Percentiles rank a stretch among this genome's conserved stretches.
phyloP scores from a whole-genome alignment of 2,797 vertebrate genomes.

The Neosilurus mollespiculum region DNA sequence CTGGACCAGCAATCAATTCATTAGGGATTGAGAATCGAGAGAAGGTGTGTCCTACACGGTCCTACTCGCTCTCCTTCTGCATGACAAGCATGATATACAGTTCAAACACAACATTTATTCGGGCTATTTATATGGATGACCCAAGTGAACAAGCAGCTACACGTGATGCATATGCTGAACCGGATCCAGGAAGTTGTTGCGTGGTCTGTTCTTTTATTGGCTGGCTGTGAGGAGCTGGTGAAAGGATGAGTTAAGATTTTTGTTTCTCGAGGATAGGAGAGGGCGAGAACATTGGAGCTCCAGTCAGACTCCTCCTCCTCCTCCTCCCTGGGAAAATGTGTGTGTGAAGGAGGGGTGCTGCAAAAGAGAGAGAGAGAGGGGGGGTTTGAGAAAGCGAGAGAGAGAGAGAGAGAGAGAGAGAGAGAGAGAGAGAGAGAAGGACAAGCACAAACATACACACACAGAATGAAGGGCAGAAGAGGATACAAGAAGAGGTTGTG shows the following conservation, averaged over 20 bases:
- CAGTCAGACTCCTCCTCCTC: conserved; percentile 39
- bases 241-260: conserved; percentile 50
- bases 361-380: conserved; percentile 22
- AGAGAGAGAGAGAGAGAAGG: conserved; percentile 24
- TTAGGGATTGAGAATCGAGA: conserved; percentile 28
- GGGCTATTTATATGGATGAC: conserved; percentile 22
- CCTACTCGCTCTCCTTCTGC: conserved; percentile 1
- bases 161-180: conserved; percentile 34
- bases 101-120: conserved; percentile 10
- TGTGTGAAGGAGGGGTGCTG: conserved; percentile 37
- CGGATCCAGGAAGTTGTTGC: conserved; percentile 66
- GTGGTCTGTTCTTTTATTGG: conserved; percentile 15
- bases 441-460: conserved; percentile 2
- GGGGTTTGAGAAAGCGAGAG: too few relatives aligned
- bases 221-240: conserved; percentile 55
- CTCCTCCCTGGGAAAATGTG: conserved; percentile 37
- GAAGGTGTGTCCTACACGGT: conserved; percentile 37
- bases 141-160: conserved; percentile 45
- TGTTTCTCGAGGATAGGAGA: conserved; percentile 21
- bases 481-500: conserved; percentile 57
- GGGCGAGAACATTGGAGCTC: conserved; percentile 33
- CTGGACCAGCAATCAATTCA: conserved; percentile 34
- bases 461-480: conserved; percentile 65
- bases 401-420: too few relatives aligned
- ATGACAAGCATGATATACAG: conserved; percentile 26